A percentile compares a stretch with the other conserved stretches of the same genome.
These are phyloP conservation scores for Morpho helenor DNA, from an alignment of 2,888 invertebrate species.

Conservation along the genomic window DNA sequence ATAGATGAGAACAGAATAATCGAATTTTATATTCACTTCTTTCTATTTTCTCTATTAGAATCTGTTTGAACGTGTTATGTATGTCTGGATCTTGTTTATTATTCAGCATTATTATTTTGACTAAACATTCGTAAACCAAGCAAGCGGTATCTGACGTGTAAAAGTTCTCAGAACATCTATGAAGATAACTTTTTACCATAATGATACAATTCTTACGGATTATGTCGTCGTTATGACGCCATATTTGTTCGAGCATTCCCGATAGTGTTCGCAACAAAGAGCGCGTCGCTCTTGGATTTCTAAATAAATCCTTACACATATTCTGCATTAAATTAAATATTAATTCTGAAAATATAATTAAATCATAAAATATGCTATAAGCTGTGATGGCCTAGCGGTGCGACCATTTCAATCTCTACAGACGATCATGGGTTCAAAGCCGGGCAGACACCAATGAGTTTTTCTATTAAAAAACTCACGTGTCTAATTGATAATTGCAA, in stretches of 20 bases:
- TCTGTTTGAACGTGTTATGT: constrained; percentile 42
- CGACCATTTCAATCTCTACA: no score
- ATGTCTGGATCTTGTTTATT: constrained; percentile 35
- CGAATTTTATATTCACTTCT: constrained; percentile 49
- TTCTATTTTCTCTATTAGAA: constrained; percentile 46
- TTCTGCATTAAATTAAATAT: constrained; percentile 56
- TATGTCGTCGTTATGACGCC: constrained; percentile 40
- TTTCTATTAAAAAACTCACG: no score
- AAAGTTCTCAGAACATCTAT: constrained; percentile 51
- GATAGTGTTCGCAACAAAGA: constrained; percentile 49
- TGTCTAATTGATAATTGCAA: no score
- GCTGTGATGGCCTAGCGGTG: no score
- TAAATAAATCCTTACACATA: constrained; percentile 60
- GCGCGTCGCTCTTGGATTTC: constrained; percentile 51
- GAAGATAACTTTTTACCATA: constrained; percentile 62
- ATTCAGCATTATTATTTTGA: constrained; percentile 50
- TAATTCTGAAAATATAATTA: constrained; percentile 42
- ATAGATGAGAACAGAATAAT: constrained; percentile 57
- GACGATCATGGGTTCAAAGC: no score
- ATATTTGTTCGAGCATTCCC: constrained; percentile 51
- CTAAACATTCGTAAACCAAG: constrained; percentile 62
- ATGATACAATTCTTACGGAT: constrained; percentile 63
- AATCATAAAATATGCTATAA: neutral
- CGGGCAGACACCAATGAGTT: no score
- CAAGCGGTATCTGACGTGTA: constrained; percentile 61